A percentile compares a stretch with the other conserved stretches of the same genome.
Conservation (phyloP, 2,113 vertebrate genomes). For the Pampusana beccarii region DNA sequence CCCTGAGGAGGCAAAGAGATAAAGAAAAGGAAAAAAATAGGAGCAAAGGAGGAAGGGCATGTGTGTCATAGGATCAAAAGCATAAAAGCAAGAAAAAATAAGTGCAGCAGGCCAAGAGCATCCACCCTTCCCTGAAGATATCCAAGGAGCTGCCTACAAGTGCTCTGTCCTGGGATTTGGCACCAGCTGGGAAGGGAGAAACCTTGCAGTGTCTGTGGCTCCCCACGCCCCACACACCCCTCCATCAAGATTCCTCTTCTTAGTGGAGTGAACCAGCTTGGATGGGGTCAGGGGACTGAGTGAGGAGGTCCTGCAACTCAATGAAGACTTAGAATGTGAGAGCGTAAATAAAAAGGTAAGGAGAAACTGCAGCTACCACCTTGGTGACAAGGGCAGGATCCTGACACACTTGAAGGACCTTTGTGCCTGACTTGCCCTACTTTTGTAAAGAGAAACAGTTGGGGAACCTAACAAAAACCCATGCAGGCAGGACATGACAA, state of each 20-base stretch:
- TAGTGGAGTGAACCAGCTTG: rapidly evolving
- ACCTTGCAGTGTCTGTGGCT: background rate
- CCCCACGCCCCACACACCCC: rapidly evolving
- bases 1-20: background rate
- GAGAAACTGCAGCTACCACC: background rate
- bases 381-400: background rate
- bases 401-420: background rate
- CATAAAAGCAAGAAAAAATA: background rate
- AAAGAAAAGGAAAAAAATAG: background rate
- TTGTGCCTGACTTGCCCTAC: background rate
- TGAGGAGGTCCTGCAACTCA: background rate
- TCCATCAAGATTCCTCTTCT: background rate
- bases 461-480: background rate
- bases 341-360: background rate
- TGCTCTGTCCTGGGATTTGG: background rate
- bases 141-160: rapidly evolving
- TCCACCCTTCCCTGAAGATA: background rate
- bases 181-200: background rate
- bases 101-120: background rate
- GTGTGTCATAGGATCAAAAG: background rate
- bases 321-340: rapidly evolving
- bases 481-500: background rate
- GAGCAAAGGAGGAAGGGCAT: background rate
- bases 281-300: background rate
- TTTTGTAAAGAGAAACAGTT: background rate